Evolutionary conservation across 2,797 vertebrate genomes (phyloP).

Genomic region (Adrianichthys oophorus): DNA sequence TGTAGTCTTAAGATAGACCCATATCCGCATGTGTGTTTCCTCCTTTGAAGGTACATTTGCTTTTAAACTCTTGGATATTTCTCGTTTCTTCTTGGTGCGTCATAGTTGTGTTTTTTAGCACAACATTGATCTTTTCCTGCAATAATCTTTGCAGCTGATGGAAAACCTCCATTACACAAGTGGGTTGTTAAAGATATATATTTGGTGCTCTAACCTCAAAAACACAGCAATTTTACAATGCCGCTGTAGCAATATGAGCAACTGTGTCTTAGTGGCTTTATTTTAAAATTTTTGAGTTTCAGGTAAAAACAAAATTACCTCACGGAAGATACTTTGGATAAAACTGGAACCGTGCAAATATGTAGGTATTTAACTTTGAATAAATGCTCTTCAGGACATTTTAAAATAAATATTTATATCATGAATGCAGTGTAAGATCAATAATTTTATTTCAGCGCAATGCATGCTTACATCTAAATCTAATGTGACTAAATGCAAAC

Average conservation of each 20-base stretch:
- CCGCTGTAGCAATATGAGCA: slow-evolving; percentile 17
- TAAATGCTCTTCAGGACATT: too few species aligned
- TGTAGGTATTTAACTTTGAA: too few species aligned
- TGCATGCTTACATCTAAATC: too few species aligned
- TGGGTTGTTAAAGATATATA: slow-evolving; percentile 8
- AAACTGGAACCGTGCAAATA: too few species aligned
- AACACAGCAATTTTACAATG: slow-evolving; percentile 20
- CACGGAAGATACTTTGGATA: too few species aligned
- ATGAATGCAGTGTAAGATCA: too few species aligned
- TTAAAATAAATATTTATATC: too few species aligned
- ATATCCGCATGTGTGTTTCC: background rate
- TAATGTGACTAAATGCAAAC: too few species aligned
- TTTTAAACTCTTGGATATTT: background rate
- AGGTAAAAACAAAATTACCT: too few species aligned
- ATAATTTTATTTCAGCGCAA: too few species aligned
- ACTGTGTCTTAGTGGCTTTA: background rate
- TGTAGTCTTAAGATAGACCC: too few species aligned
- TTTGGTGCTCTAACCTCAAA: slow-evolving; percentile 12
- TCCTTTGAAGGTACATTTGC: background rate
- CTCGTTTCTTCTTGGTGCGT: too few species aligned
- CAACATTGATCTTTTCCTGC: slow-evolving; percentile 10
- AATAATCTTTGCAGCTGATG: slow-evolving; percentile 11
- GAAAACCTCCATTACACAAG: slow-evolving; percentile 23
- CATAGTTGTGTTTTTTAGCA: background rate
- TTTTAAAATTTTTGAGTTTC: background rate